Evolutionary conservation across 2,113 vertebrate species (phyloP), one percentile per base, ranked within the genome.

Genomic region (Philantomba maxwellii): DNA sequence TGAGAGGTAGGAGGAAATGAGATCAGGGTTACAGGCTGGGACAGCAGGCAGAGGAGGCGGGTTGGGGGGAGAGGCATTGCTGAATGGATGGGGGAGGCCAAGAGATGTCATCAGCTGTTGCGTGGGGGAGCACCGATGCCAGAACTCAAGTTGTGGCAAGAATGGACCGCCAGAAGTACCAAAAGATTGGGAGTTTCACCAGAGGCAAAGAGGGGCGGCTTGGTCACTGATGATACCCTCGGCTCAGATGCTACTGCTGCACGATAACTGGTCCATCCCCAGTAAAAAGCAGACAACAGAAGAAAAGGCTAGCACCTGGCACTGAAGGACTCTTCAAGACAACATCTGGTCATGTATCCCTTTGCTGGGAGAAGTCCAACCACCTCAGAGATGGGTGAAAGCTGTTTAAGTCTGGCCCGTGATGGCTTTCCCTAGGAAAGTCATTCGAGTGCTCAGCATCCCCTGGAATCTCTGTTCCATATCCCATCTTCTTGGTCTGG

Each of bases 91-190:
- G 93, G 97, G 97, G 94, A 97, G 97, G 98, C 98, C 98, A 98
- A 97, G 97, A 98, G 96, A 97, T 98, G 98, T 98, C 97, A 98
- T 98, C 98, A 97, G 97, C 96, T 97, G 97, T 97, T 98, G 95
- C 92, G 60, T 95, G 96, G 95, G 88, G 95, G 81, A 97, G 33
- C 85, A 15, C 73, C 58, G 90, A 94, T 98, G 98, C 98, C 98
- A 98, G 92, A 96, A 95, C 85, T 87, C 98, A 98, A 97, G 98
- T 96, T 93, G 97, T 75, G 92, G 97, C 98, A 98, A 97, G 97
- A 98, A 92, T 30, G 90, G 97, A 95, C 94, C 6, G 19, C 94
- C 92, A 97, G 92, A 97, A 45, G 96, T 91, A 97, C 84, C 30
- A 45, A 95, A 95, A 75, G 98, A 97, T 91, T 92, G 81, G 30